These are phyloP conservation scores for Eurytoma adleriae DNA, from an alignment of 2,888 invertebrate genomes.

Conservation along the genomic window DNA sequence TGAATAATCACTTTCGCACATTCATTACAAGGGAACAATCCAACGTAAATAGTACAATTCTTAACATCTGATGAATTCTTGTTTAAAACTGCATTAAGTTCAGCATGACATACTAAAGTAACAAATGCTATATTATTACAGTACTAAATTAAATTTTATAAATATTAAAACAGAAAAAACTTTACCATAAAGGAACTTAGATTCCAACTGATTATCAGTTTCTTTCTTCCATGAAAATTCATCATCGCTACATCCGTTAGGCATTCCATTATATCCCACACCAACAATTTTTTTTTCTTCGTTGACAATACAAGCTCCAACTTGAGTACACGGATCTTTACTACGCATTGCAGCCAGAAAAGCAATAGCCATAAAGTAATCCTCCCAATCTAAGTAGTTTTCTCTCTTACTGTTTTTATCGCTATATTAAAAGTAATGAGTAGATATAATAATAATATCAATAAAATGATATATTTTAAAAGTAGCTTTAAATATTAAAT, in stretches of 20 bases:
- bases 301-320: slow-evolving; percentile 96
- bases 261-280: slow-evolving; percentile 98
- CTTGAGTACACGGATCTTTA: slow-evolving; percentile 95
- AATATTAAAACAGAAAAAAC: neutral
- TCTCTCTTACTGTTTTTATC: slow-evolving; percentile 77
- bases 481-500: neutral
- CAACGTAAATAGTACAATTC: slow-evolving; percentile 91
- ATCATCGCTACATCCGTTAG: slow-evolving; percentile 91
- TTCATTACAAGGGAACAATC: slow-evolving; percentile 97
- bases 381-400: slow-evolving; percentile 90
- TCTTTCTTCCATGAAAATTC: slow-evolving; percentile 92
- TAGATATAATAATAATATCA: neutral
- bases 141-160: neutral
- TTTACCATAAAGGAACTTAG: slow-evolving; percentile 91
- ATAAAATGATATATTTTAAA: neutral
- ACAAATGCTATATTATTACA: neutral
- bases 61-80: slow-evolving; percentile 88
- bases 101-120: slow-evolving; percentile 94
- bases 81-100: slow-evolving; percentile 97
- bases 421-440: slow-evolving; percentile 58
- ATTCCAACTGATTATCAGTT: slow-evolving; percentile 80
- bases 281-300: slow-evolving; percentile 91
- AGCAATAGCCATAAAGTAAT: slow-evolving; percentile 97
- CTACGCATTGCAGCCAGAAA: slow-evolving; percentile 94
- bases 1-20: slow-evolving; percentile 98